Evolutionary conservation across 2,888 invertebrate species (phyloP).

Genomic region (Yponomeuta sedellus): DNA sequence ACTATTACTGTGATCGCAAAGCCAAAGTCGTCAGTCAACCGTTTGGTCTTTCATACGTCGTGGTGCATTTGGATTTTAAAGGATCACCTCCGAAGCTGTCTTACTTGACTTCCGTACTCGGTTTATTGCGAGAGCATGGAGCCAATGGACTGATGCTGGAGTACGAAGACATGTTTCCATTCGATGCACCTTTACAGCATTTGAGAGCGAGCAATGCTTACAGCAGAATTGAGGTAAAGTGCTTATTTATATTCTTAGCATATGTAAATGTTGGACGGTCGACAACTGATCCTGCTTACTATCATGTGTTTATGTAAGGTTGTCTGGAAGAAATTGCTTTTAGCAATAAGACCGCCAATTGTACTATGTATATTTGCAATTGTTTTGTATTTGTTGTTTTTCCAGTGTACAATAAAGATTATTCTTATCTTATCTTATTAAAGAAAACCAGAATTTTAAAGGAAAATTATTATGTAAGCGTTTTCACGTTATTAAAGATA

Average conservation of each 20-base stretch:
- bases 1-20: background rate
- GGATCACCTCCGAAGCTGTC: constrained; percentile 85
- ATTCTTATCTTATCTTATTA: no score
- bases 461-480: no score
- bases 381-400: no score
- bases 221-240: constrained; percentile 45
- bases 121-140: constrained; percentile 78
- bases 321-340: no score
- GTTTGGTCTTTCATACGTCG: background rate
- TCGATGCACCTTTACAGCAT: constrained; percentile 73
- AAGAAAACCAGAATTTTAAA: no score
- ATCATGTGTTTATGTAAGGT: no score
- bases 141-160: constrained; percentile 88
- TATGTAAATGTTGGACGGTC: no score
- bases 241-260: background rate
- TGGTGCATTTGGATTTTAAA: constrained; percentile 39
- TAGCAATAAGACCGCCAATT: no score
- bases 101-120: constrained; percentile 79
- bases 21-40: background rate
- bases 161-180: constrained; percentile 94
- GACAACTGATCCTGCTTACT: no score
- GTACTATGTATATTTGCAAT: no score
- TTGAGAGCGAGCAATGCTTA: constrained; percentile 82
- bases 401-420: no score
- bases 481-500: background rate